phyloP scores from a whole-genome alignment of 2,113 vertebrate species.

The Nettapus auritus region DNA sequence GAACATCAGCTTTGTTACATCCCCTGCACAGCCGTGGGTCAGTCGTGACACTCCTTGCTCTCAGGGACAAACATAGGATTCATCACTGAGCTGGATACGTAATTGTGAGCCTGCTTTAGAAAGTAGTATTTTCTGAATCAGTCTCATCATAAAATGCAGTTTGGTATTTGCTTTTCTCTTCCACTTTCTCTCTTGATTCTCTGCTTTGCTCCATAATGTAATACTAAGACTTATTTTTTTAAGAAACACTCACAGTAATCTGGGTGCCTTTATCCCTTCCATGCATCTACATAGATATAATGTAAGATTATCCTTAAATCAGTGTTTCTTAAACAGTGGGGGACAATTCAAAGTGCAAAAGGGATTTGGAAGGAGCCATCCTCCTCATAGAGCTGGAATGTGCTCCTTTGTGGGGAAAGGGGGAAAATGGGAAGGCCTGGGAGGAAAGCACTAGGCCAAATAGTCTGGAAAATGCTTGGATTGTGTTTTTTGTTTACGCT shows the following conservation, averaged over 20 bases:
- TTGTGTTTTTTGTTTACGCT: not conserved
- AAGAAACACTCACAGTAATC: not conserved
- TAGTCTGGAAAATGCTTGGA: not conserved
- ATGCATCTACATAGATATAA: not conserved
- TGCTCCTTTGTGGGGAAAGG: not conserved
- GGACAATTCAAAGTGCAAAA: not conserved
- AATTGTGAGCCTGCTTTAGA: not conserved
- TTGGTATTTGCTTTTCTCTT: not conserved
- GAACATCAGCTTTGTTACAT: not conserved
- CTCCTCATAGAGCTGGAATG: not conserved
- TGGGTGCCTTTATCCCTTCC: not conserved
- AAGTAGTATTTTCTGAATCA: not conserved
- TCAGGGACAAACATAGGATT: not conserved
- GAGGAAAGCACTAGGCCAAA: not conserved
- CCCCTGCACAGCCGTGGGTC: not conserved
- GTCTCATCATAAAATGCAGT: not conserved
- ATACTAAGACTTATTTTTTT: not conserved
- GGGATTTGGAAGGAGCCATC: not conserved
- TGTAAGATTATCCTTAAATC: not conserved
- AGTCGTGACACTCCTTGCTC: not conserved
- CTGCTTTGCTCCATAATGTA: not conserved
- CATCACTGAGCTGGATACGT: not conserved
- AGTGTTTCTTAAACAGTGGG: not conserved
- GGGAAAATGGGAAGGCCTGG: not conserved
- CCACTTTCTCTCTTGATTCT: not conserved